phyloP scores from a whole-genome alignment of 1,140 invertebrate species.

The Eueides isabella region DNA sequence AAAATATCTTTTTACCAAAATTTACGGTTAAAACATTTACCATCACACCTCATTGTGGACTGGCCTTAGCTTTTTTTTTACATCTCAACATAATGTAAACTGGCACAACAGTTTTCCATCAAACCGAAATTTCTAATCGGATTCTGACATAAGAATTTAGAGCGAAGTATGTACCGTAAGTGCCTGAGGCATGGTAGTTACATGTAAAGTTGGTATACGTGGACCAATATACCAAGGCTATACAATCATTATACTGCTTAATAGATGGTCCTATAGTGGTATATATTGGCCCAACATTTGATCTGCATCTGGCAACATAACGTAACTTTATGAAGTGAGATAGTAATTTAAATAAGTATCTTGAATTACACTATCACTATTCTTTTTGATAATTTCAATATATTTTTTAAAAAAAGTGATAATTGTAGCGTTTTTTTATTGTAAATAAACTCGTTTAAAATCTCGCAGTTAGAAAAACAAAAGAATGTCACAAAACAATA shows the following conservation, averaged over 20 bases:
- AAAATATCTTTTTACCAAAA: not conserved
- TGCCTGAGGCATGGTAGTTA: conserved; percentile 41
- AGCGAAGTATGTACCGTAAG: conserved; percentile 56
- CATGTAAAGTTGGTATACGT: not conserved
- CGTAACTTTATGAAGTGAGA: conserved; percentile 30
- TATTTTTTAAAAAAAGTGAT: not conserved
- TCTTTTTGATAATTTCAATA: conserved; percentile 1
- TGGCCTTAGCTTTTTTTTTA: conserved; percentile 15
- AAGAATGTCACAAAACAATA: not conserved
- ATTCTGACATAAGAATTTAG: conserved; percentile 57
- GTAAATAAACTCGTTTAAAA: too few species aligned
- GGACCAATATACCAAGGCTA: conserved; percentile 6
- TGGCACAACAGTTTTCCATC: conserved; percentile 60
- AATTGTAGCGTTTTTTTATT: not conserved
- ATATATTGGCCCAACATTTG: conserved; percentile 11
- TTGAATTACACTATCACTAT: conserved; percentile 6
- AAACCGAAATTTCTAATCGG: conserved; percentile 59
- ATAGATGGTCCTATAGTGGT: not conserved
- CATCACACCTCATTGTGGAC: conserved; percentile 11
- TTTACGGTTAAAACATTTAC: conserved; percentile 12
- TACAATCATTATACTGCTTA: not conserved
- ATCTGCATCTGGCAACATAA: conserved; percentile 1
- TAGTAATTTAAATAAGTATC: conserved; percentile 33
- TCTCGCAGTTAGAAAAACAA: too few species aligned
- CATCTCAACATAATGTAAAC: conserved; percentile 34